Base-by-base conservation (phyloP, 1,140 invertebrate species). In the Drosophila sp. region DNA sequence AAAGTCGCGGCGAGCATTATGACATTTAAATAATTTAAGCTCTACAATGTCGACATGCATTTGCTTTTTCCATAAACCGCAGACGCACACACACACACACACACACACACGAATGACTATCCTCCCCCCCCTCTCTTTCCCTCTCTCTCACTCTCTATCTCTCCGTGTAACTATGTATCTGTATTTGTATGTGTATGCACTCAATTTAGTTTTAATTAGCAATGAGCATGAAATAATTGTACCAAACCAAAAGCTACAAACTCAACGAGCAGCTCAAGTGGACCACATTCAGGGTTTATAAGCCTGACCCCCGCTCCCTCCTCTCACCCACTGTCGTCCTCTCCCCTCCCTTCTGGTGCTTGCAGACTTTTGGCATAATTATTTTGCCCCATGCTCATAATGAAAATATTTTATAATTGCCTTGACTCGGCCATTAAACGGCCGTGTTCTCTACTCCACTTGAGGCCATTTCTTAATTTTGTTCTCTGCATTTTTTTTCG, bases 201-300 rank as follows among this genome's bases (percentile, higher is more conserved):
- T 89, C 83, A 89, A 89, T 87, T 87, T 87, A 87, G 79, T 83
- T 89, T 87, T 89, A 87, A 87, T 87, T 87, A 83, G 83, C 84
- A 87, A 83, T 87, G 69, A 77, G 83, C 83, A 89, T 83, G 65
- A 77, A 89, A 82, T 89, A 82, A 89, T 87, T 87, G 65, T 87
- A 82, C 61, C 64, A 76, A 76, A 51, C 63, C 74, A 69, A 78
- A 72, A 87, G 78, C 82, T 58, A 87, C 72, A 82, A 89, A 70
- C 79, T 87, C 71, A 72, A 66, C 71, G 63, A 69, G 82, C 66
- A 54, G 80, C 81, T 81, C 82, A 80, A 86, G 82, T 87, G 81
- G 71, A 81, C 78, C 64, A 56, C 66, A 62, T 14, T 16, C 41
- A 14, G 7, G 40, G 34, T 16, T 40, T 46, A 56, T 29, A 40